Conservation (phyloP, 2,797 vertebrate genomes). For the Simalia tracyae region DNA sequence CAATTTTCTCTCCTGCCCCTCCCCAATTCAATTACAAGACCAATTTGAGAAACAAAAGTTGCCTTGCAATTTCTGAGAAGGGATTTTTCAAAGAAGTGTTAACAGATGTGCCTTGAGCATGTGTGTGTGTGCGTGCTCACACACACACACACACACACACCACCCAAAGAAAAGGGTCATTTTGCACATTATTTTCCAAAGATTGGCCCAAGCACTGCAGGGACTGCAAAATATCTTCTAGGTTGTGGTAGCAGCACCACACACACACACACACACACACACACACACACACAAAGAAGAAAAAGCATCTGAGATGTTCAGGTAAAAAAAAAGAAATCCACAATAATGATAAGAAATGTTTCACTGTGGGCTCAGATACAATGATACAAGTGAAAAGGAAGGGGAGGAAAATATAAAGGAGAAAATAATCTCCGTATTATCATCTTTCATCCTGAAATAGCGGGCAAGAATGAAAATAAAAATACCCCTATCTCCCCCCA, state of each 20-base stretch:
- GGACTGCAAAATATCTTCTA: not conserved
- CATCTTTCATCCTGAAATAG: not conserved
- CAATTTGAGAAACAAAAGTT: not conserved
- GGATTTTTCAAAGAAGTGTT: not conserved
- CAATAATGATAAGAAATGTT: not conserved
- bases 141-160: not conserved
- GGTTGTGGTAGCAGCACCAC: not conserved
- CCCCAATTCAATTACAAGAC: not conserved
- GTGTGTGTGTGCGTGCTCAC: not conserved
- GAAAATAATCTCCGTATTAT: not conserved
- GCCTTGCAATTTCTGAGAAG: not conserved
- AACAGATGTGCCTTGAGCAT: not conserved
- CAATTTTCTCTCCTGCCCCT: not conserved
- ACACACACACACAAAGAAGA: not conserved
- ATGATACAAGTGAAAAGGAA: not conserved
- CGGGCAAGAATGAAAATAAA: not conserved
- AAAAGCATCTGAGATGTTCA: not conserved
- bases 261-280: not conserved
- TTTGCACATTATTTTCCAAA: not conserved
- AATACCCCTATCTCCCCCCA: too few species aligned
- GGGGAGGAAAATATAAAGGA: too few species aligned
- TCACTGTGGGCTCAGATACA: not conserved
- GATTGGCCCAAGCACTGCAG: not conserved
- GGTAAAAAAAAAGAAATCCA: too few species aligned
- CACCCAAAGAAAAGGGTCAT: not conserved